Base-by-base conservation (phyloP, 2,113 vertebrate species). In the Chrysochloris asiatica region DNA sequence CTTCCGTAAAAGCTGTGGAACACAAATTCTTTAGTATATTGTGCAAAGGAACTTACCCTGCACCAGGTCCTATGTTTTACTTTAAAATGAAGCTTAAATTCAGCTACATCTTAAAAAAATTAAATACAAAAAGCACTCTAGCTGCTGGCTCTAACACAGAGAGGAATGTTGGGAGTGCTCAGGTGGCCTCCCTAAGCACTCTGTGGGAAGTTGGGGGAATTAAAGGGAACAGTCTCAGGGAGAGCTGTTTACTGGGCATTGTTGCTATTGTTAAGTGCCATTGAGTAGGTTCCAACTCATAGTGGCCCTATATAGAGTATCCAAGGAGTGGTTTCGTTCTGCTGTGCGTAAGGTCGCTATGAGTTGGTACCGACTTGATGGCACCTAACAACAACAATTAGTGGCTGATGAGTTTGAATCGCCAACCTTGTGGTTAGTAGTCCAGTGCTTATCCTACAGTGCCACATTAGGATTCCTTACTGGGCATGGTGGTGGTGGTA, bases 1-100 rank as follows among this genome's bases (percentile, higher is more conserved):
- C 28, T 30, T 72, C 45, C 36, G 36, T 43, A 41, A 76, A 88
- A 86, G 38, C 7, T 38, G 30, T 24, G 54, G 41, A 73, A 83
- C 5, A 48, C 61, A 89, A 91, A 84, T 81, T 84, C 10, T 69
- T 85, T 92, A 75, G 84, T 65, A 26, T 47, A 56, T 30, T 78
- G 17, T n/a, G 36, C 36, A 41, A 87, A 94, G 22, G 26, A 71
- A 85, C 28, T 47, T 77, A 48, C 79, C 50, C 26, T 82, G 59
- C 33, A 41, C 48, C 59, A 65, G 36, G 56, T 83, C 21, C 26
- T 47, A 61, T 45, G 75, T 47, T 52, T 54, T 61, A 38, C 73
- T 86, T 56, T 63, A 75, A 41, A 92, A 28, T 76, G 9, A 76
- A 69, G 47, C 30, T 67, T 72, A 52, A 33, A 71, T 52, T 90